Conservation (phyloP, 2,113 vertebrate species). For the Psilopogon haemacephalus region DNA sequence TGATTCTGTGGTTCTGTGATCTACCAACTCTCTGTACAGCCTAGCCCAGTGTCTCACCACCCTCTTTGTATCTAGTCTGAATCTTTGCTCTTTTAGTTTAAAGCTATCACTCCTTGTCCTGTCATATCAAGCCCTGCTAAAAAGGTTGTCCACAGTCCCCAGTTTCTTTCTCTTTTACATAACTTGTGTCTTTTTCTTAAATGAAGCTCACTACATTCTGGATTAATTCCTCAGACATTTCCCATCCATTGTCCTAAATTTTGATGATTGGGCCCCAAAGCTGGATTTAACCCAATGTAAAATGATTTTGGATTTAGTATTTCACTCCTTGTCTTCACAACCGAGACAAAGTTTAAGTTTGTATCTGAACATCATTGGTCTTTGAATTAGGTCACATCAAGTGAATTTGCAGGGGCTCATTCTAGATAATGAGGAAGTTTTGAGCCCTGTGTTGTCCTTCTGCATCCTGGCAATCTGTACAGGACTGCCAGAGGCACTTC, state of each 20-base stretch:
- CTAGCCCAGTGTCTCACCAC: too few species aligned
- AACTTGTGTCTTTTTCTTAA: background rate
- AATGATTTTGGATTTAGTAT: background rate
- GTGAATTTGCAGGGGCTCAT: background rate
- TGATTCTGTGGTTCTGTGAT: too few species aligned
- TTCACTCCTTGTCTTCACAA: background rate
- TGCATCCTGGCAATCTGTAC: background rate
- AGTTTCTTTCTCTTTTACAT: background rate
- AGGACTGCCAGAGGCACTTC: background rate
- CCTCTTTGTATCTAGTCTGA: too few species aligned
- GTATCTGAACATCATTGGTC: background rate
- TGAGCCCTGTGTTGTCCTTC: background rate
- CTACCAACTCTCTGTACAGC: too few species aligned
- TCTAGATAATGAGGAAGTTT: background rate
- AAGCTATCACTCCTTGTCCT: too few species aligned
- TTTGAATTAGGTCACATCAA: background rate
- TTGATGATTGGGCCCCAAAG: background rate
- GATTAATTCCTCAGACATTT: background rate
- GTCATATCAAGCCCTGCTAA: too few species aligned
- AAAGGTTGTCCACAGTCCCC: too few species aligned
- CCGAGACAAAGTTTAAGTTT: background rate
- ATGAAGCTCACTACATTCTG: background rate
- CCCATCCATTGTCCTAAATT: background rate
- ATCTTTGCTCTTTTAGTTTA: too few species aligned
- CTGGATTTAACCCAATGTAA: background rate